These are phyloP conservation scores for Caranx melampygus DNA, from an alignment of 2,113 vertebrate species.

Conservation along the genomic window DNA sequence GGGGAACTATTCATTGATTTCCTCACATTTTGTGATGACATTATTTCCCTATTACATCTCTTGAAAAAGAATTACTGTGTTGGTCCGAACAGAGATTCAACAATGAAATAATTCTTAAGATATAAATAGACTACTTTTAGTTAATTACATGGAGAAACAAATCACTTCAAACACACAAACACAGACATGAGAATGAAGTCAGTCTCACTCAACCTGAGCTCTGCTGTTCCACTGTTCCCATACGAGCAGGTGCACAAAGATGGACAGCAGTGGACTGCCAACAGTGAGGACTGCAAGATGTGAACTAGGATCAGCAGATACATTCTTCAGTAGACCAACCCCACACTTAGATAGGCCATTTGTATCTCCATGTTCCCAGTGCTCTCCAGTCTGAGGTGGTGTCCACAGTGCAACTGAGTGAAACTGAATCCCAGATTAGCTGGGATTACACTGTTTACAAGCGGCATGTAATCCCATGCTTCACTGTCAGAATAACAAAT, in stretches of 20 bases:
- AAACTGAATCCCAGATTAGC: constrained; percentile 77
- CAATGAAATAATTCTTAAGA: not conserved
- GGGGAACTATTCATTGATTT: not conserved
- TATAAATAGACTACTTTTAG: not conserved
- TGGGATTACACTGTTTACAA: constrained; percentile 71
- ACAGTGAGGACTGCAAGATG: constrained; percentile 74
- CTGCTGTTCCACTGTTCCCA: constrained; percentile 81
- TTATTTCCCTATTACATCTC: not conserved
- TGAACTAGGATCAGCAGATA: constrained; percentile 76
- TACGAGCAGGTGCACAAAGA: constrained; percentile 86
- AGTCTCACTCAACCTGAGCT: constrained; percentile 83
- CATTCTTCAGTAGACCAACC: constrained; percentile 80
- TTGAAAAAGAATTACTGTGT: not conserved
- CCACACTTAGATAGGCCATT: not conserved
- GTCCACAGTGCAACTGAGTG: constrained; percentile 40
- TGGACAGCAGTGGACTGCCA: constrained; percentile 82
- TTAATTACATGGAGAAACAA: not conserved
- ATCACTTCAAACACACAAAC: constrained; percentile 14
- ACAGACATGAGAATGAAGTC: constrained; percentile 27
- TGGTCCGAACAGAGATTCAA: not conserved
- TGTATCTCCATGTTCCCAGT: constrained; percentile 53
- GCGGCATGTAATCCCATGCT: constrained; percentile 64
- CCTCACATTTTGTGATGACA: not conserved
- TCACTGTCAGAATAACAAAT: constrained; percentile 46
- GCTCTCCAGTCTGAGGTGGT: constrained; percentile 30